Percentiles rank a stretch among this genome's conserved stretches.
Evolutionary conservation across 2,113 vertebrate genomes (phyloP).

Genomic region (Malurus elegans): DNA sequence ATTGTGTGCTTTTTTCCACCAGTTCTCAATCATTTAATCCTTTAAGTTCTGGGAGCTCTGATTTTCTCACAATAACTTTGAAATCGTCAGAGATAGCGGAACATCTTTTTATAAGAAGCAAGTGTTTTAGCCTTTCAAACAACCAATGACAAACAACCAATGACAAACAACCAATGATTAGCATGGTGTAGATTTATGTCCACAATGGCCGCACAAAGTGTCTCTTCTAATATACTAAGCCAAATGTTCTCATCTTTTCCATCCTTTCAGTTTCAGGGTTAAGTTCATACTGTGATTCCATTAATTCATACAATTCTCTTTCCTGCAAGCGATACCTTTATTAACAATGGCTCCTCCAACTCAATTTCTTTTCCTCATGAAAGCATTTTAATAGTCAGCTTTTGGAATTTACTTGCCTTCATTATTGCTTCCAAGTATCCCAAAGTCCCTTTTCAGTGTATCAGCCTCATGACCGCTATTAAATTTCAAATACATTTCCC

Average conservation of each 20-base stretch:
- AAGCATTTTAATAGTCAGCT: not conserved
- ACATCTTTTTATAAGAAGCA: not conserved
- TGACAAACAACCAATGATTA: not conserved
- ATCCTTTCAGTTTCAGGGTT: not conserved
- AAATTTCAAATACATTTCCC: not conserved
- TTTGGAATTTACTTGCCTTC: not conserved
- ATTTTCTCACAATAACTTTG: not conserved
- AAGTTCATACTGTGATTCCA: not conserved
- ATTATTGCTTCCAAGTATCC: not conserved
- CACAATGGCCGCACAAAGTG: not conserved
- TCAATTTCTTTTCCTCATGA: not conserved
- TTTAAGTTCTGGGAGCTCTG: not conserved
- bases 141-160: not conserved
- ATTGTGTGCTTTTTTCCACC: not conserved
- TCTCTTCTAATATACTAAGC: not conserved
- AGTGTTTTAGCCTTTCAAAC: not conserved
- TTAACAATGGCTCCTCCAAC: not conserved
- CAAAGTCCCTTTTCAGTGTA: not conserved
- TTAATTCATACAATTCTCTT: not conserved
- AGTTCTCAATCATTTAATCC: not conserved
- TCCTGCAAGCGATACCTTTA: not conserved
- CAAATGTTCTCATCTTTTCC: not conserved
- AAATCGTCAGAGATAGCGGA: not conserved
- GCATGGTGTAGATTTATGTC: not conserved
- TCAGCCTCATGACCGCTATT: not conserved